Evolutionary conservation across 2,797 vertebrate species (phyloP).

Genomic region (Fratercula arctica): DNA sequence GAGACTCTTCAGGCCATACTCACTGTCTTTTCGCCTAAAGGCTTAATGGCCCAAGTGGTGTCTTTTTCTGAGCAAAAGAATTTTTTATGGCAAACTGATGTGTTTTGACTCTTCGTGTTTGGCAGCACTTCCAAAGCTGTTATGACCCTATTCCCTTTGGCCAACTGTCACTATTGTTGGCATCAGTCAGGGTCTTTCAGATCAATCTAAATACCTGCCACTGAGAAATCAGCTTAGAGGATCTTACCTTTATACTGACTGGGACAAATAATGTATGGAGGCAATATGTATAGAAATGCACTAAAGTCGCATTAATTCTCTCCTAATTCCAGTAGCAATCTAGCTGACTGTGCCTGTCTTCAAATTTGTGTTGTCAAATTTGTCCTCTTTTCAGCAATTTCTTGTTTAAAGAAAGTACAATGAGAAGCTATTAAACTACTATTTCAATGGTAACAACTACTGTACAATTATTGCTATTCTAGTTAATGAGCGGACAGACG

Average conservation of each 20-base stretch:
- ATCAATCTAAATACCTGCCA: not conserved
- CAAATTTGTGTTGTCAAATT: not conserved
- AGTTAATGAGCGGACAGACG: not conserved
- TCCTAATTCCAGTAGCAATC: not conserved
- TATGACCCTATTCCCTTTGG: not conserved
- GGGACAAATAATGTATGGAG: not conserved
- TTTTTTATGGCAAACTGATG: not conserved
- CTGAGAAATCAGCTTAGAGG: not conserved
- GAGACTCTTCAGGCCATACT: not conserved
- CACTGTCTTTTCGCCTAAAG: not conserved
- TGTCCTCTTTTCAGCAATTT: not conserved
- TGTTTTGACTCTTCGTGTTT: not conserved
- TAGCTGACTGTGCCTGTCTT: not conserved
- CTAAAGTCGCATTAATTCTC: not conserved
- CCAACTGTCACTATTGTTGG: not conserved
- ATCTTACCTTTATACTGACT: not conserved
- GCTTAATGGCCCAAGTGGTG: not conserved
- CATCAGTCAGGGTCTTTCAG: not conserved
- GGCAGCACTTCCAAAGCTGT: not conserved
- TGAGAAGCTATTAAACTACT: not conserved
- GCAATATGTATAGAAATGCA: not conserved
- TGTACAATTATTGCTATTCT: not conserved
- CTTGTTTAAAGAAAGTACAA: not conserved
- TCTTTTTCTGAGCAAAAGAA: not conserved
- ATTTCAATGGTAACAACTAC: not conserved